Percentiles rank a stretch among this genome's conserved stretches.
Evolutionary conservation across 64 coral and sea anemone species (phyloP).

Genomic region (Actinia tenebrosa): DNA sequence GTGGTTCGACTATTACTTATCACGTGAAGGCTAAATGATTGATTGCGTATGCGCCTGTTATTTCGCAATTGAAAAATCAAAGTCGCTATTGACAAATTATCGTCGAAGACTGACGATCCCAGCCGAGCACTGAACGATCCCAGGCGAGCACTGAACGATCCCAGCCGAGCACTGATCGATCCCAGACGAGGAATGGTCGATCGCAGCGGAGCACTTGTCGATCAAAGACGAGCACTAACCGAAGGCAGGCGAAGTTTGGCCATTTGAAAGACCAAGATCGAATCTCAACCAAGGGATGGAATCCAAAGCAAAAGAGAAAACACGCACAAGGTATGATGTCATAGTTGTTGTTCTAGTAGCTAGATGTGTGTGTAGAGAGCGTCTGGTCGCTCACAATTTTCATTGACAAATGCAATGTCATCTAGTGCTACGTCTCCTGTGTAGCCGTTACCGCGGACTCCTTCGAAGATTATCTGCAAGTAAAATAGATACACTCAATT

Average conservation of each 20-base stretch:
- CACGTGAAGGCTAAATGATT: too few relatives aligned
- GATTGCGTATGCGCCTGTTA: too few relatives aligned
- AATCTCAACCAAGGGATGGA: too few relatives aligned
- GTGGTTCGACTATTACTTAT: not conserved
- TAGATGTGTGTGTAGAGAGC: slow-evolving; percentile 14
- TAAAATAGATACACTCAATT: not conserved
- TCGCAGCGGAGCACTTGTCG: not conserved
- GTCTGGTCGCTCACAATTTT: not conserved
- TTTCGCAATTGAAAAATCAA: too few relatives aligned
- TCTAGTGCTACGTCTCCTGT: slow-evolving; percentile 29
- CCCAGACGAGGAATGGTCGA: not conserved
- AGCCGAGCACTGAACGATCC: too few relatives aligned
- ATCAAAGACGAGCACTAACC: too few relatives aligned
- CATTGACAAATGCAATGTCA: slow-evolving; percentile 8
- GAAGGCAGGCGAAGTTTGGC: too few relatives aligned
- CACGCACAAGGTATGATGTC: not conserved
- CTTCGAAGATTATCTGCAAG: slow-evolving; percentile 8
- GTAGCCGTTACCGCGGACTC: slow-evolving; percentile 25
- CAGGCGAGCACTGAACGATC: too few relatives aligned
- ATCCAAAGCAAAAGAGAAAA: not conserved
- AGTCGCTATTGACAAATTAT: too few relatives aligned
- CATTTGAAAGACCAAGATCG: too few relatives aligned
- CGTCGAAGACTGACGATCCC: not conserved
- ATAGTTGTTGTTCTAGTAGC: not conserved
- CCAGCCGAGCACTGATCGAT: not conserved